Conservation (phyloP, 2,113 vertebrate species). For the Mobula birostris region DNA sequence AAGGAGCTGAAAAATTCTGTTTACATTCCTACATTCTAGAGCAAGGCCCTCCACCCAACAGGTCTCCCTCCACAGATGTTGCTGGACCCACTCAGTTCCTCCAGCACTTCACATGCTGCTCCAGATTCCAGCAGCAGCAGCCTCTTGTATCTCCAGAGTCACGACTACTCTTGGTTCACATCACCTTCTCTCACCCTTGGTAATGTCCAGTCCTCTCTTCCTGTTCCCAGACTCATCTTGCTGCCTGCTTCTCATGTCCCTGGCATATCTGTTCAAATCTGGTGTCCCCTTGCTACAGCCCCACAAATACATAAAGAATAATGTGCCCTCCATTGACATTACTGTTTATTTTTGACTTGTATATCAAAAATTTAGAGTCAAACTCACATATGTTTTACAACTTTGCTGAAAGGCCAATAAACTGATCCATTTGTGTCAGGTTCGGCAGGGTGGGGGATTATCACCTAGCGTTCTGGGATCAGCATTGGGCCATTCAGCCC, state of each 20-base stretch:
- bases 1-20: background rate
- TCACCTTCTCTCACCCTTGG: no score
- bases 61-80: no score
- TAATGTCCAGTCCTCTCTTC: no score
- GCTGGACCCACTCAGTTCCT: no score
- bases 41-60: no score
- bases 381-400: background rate
- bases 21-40: background rate
- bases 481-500: background rate
- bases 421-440: background rate
- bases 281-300: background rate
- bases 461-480: background rate
- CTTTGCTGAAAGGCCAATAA: background rate
- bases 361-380: background rate
- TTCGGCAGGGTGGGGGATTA: background rate
- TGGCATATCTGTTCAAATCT: background rate
- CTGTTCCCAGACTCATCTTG: background rate
- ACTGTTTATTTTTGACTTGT: background rate
- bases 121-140: no score
- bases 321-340: background rate
- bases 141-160: no score
- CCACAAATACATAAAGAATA: background rate
- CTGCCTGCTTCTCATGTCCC: background rate
- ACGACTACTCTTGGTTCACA: background rate
- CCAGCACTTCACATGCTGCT: no score